These are phyloP conservation scores for Pasiphila rectangulata DNA, from an alignment of 2,888 invertebrate species.

Conservation along the genomic window DNA sequence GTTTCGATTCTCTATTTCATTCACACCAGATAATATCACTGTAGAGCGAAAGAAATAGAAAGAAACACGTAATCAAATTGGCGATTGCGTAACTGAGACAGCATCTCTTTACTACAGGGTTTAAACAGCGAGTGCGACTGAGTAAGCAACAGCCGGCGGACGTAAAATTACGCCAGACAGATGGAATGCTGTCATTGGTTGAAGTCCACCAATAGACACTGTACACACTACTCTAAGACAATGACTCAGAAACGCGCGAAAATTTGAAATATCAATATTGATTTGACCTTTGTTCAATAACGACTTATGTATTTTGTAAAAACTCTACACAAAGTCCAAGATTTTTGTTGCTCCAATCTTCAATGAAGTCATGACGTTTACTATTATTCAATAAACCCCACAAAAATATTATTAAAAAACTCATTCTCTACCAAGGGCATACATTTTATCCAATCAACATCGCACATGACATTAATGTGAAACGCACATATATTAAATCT, in stretches of 20 bases:
- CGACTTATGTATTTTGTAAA: not conserved
- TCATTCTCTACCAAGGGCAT: constrained; percentile 13
- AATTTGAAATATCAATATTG: constrained; percentile 38
- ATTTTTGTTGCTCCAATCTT: not conserved
- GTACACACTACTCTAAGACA: constrained; percentile 65
- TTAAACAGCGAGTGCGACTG: constrained; percentile 47
- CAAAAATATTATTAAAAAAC: constrained; percentile 21
- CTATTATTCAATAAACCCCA: not conserved
- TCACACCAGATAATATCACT: constrained; percentile 39
- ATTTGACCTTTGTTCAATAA: not conserved
- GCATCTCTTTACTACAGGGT: constrained; percentile 32
- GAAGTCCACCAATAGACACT: constrained; percentile 65
- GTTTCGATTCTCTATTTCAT: constrained; percentile 43
- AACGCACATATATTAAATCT: constrained; percentile 41
- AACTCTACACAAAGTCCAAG: constrained; percentile 4
- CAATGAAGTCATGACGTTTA: not conserved
- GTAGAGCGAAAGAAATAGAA: constrained; percentile 43
- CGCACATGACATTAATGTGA: constrained; percentile 64
- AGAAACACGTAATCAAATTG: constrained; percentile 48
- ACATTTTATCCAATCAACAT: constrained; percentile 51
- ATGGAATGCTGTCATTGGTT: constrained; percentile 85
- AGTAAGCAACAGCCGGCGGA: constrained; percentile 45
- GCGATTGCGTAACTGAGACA: constrained; percentile 58
- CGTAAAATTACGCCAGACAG: constrained; percentile 81
- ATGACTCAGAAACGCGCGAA: constrained; percentile 47